Conservation (phyloP, 2,113 vertebrate species). For the Ptyas mucosa region DNA sequence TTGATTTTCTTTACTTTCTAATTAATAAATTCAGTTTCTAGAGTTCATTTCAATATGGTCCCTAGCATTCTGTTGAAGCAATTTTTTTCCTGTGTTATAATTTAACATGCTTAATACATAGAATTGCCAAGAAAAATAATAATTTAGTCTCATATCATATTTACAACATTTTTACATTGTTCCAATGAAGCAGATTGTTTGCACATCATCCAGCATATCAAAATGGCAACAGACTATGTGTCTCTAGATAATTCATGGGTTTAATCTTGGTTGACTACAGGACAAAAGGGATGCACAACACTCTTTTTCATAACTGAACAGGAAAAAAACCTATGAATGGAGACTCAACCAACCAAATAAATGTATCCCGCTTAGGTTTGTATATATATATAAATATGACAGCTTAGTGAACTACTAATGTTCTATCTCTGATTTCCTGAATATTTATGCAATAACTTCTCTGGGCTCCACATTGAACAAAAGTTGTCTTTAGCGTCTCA, state of each 20-base stretch:
- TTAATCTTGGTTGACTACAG: background rate
- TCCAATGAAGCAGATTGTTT: background rate
- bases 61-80: background rate
- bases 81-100: background rate
- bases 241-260: background rate
- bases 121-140: background rate
- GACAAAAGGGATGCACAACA: background rate
- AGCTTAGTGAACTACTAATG: background rate
- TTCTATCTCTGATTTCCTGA: background rate
- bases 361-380: background rate
- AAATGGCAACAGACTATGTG: background rate
- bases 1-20: background rate
- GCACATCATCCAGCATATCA: background rate
- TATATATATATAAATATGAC: background rate
- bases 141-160: background rate
- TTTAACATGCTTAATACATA: background rate
- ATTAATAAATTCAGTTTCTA: background rate
- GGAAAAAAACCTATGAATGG: background rate
- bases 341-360: background rate
- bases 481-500: background rate
- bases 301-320: background rate
- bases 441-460: background rate
- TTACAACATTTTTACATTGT: background rate
- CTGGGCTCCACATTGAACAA: background rate
- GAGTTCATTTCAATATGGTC: background rate